phyloP scores from a whole-genome alignment of 2,888 invertebrate species.

The Diadegma fenestrale region DNA sequence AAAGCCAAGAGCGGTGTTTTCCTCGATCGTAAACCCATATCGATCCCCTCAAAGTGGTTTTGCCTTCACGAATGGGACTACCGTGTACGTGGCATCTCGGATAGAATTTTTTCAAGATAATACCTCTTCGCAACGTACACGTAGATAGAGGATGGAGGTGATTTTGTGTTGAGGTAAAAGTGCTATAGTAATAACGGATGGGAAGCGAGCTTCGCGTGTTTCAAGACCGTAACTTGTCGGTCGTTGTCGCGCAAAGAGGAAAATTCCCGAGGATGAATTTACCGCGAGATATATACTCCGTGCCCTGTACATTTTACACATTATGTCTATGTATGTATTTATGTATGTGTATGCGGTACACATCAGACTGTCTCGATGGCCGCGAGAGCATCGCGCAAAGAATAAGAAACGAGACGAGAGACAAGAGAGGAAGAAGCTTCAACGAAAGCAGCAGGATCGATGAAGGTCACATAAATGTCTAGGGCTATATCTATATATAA shows the following conservation, averaged over 20 bases:
- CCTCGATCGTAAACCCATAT: constrained; percentile 19
- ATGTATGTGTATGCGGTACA: constrained; percentile 24
- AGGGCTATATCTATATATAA: not conserved
- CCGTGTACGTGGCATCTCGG: constrained; percentile 21
- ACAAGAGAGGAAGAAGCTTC: constrained; percentile 39
- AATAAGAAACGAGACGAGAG: constrained; percentile 49
- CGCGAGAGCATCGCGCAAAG: constrained; percentile 44
- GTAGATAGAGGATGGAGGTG: constrained; percentile 32
- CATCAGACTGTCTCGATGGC: constrained; percentile 40
- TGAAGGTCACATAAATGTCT: constrained; percentile 28
- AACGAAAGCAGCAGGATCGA: constrained; percentile 45
- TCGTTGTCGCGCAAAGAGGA: constrained; percentile 65
- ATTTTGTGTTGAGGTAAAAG: constrained; percentile 43
- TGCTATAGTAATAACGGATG: constrained; percentile 43
- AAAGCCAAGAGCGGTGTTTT: constrained; percentile 37
- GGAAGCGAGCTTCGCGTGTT: constrained; percentile 72
- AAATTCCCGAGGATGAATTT: constrained; percentile 68
- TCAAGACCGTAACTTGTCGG: constrained; percentile 74
- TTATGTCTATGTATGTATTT: constrained; percentile 17
- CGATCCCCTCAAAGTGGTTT: constrained; percentile 43
- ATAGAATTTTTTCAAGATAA: constrained; percentile 38
- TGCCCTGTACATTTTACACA: constrained; percentile 33
- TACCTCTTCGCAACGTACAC: not conserved
- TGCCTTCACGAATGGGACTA: constrained; percentile 39
- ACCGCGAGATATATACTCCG: constrained; percentile 55